Evolutionary conservation across 2,113 vertebrate genomes (phyloP).

Genomic region (Aegypius monachus): DNA sequence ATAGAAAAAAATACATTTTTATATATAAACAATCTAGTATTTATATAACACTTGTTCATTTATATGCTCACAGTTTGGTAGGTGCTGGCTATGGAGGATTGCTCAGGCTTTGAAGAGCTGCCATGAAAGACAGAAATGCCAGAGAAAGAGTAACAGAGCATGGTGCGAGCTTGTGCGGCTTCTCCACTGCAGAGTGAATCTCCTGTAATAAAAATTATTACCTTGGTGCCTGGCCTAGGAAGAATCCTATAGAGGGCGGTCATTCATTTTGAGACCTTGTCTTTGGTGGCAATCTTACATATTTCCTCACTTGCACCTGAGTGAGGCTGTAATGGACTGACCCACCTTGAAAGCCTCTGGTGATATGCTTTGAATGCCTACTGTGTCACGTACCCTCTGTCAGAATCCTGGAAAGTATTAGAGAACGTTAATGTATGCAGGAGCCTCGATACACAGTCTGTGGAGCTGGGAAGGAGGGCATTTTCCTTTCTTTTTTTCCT

Average conservation of each 20-base stretch:
- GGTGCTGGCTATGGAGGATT: neutral
- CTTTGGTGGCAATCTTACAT: neutral
- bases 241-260: neutral
- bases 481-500: neutral
- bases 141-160: neutral
- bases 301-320: neutral
- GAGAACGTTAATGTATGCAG: neutral
- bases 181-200: neutral
- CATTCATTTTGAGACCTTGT: neutral
- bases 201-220: neutral
- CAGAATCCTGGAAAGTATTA: neutral
- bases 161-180: neutral
- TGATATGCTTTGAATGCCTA: neutral
- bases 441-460: neutral
- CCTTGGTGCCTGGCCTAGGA: neutral
- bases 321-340: neutral
- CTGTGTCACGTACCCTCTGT: neutral
- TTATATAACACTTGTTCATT: constrained; percentile 16
- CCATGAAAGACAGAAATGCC: neutral
- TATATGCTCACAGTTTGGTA: neutral
- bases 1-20: neutral
- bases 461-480: neutral
- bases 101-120: constrained; percentile 5
- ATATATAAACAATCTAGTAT: neutral
- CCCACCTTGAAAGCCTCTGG: neutral